Percentiles rank a stretch among this genome's conserved stretches.
phyloP scores from a whole-genome alignment of 2,113 vertebrate genomes.

The Piaya cayana region DNA sequence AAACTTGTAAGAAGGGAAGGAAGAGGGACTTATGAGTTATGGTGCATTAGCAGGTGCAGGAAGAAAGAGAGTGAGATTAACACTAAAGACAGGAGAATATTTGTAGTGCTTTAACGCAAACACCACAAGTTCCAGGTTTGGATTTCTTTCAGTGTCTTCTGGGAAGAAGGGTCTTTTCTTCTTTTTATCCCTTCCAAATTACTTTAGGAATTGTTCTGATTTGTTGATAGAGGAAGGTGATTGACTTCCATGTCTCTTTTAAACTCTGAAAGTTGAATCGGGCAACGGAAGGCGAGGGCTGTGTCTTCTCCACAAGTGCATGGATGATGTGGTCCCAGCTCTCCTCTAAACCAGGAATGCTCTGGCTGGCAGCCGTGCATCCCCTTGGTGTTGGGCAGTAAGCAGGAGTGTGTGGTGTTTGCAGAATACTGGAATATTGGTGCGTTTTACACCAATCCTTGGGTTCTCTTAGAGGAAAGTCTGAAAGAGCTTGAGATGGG shows the following conservation, averaged over 20 bases:
- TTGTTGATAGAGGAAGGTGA: not conserved
- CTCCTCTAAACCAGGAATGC: not conserved
- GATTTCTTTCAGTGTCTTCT: not conserved
- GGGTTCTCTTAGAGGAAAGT: not conserved
- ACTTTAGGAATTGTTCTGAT: not conserved
- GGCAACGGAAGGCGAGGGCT: not conserved
- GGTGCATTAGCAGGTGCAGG: constrained; percentile 55
- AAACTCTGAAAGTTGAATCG: not conserved
- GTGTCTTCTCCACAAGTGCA: not conserved
- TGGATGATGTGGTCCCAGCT: rapidly evolving
- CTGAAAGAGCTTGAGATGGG: not conserved
- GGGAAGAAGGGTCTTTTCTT: not conserved
- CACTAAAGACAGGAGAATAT: not conserved
- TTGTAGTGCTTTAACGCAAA: not conserved
- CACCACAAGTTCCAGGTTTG: not conserved
- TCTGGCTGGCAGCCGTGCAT: not conserved
- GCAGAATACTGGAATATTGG: not conserved
- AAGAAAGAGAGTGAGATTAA: not conserved
- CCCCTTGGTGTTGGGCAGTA: rapidly evolving
- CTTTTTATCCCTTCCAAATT: not conserved
- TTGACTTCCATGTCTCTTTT: not conserved
- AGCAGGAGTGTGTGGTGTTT: rapidly evolving
- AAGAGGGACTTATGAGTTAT: constrained; percentile 12
- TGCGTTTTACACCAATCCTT: not conserved
- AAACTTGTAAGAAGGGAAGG: constrained; percentile 59